Evolutionary conservation across 2,888 invertebrate species (phyloP).

Genomic region (Sicus ferrugineus): DNA sequence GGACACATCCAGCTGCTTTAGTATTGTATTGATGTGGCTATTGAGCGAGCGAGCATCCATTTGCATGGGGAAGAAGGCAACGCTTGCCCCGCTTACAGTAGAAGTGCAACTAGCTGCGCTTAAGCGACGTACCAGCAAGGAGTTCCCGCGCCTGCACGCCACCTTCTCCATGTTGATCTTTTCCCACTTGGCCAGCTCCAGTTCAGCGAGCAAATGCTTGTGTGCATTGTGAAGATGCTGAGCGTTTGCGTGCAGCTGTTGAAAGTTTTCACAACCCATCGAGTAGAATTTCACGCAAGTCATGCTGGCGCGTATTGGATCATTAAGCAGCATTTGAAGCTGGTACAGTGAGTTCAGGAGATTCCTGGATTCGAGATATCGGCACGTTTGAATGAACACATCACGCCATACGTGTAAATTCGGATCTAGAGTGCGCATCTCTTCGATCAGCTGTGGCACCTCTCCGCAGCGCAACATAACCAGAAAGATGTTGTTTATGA

Average conservation of each 20-base stretch:
- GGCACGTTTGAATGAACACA: conserved; percentile 75
- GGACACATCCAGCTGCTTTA: conserved; percentile 81
- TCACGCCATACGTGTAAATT: conserved; percentile 76
- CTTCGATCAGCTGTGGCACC: conserved; percentile 69
- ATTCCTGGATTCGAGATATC: conserved; percentile 74
- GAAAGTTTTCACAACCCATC: conserved; percentile 69
- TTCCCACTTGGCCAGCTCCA: conserved; percentile 69
- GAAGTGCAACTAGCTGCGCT: conserved; percentile 44
- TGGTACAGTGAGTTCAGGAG: conserved; percentile 77
- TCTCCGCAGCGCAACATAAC: conserved; percentile 73
- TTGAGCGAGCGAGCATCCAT: conserved; percentile 77
- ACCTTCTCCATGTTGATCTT: conserved; percentile 59
- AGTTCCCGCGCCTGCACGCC: not conserved
- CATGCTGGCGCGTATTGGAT: conserved; percentile 80
- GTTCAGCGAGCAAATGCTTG: conserved; percentile 72
- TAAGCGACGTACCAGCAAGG: conserved; percentile 42
- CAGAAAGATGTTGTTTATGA: conserved; percentile 76
- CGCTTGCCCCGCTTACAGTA: conserved; percentile 49
- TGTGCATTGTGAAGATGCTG: conserved; percentile 69
- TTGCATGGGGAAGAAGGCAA: conserved; percentile 70
- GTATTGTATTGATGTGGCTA: conserved; percentile 80
- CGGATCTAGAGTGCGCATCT: conserved; percentile 73
- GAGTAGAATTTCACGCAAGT: conserved; percentile 80
- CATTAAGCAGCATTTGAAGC: conserved; percentile 75
- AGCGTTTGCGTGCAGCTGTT: conserved; percentile 67